phyloP scores from a whole-genome alignment of 2,888 invertebrate species.

The Brenthis daphne region DNA sequence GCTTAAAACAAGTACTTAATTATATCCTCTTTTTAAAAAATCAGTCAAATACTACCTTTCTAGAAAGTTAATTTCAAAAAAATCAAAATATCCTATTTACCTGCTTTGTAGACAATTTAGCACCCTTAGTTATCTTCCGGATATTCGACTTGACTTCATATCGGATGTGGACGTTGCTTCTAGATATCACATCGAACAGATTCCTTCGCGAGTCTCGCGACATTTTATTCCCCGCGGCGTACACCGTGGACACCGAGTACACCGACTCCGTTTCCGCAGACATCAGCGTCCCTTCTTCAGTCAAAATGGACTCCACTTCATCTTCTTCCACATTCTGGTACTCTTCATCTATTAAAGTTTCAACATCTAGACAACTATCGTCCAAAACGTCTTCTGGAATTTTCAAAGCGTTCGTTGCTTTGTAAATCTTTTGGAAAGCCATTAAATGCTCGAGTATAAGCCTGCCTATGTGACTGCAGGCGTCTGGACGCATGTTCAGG shows the following conservation, averaged over 20 bases:
- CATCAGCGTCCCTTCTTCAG: slow-evolving; percentile 68
- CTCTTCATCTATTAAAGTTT: slow-evolving; percentile 74
- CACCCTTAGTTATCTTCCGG: slow-evolving; percentile 72
- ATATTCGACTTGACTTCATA: slow-evolving; percentile 71
- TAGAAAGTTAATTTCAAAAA: neutral
- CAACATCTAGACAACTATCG: slow-evolving; percentile 67
- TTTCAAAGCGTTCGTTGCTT: slow-evolving; percentile 57
- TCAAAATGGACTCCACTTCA: slow-evolving; percentile 67
- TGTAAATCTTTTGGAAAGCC: slow-evolving; percentile 78
- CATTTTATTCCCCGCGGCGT: slow-evolving; percentile 62
- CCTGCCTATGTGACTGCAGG: slow-evolving; percentile 80
- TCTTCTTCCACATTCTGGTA: slow-evolving; percentile 73
- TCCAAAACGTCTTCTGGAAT: slow-evolving; percentile 63
- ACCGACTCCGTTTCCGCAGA: slow-evolving; percentile 72
- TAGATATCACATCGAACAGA: slow-evolving; percentile 72
- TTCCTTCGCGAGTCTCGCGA: slow-evolving; percentile 69
- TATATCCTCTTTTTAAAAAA: too few relatives aligned
- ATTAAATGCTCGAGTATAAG: slow-evolving; percentile 79
- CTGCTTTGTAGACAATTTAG: slow-evolving; percentile 76
- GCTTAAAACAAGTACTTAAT: too few relatives aligned
- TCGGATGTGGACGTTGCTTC: slow-evolving; percentile 66
- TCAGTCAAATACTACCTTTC: neutral
- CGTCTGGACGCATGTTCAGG: slow-evolving; percentile 81
- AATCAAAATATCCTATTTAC: slow-evolving; percentile 43
- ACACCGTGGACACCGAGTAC: slow-evolving; percentile 71